Evolutionary conservation across 1,140 invertebrate genomes (phyloP).

Genomic region (Eueides isabella): DNA sequence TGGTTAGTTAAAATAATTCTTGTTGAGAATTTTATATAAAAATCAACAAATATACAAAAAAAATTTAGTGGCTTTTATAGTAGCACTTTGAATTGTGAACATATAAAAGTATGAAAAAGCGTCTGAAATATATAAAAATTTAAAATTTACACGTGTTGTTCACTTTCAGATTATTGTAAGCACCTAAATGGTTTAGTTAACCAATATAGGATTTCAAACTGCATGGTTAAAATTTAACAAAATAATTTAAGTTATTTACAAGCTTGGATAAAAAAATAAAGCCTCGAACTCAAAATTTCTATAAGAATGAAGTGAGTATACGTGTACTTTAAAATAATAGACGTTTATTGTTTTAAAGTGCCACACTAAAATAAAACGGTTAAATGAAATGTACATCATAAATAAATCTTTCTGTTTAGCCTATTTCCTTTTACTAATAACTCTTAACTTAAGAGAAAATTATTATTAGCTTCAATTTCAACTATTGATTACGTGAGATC

Average conservation of each 20-base stretch:
- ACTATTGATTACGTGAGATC: not conserved
- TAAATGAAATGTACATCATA: not conserved
- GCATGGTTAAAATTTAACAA: not conserved
- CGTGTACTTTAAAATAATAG: no score
- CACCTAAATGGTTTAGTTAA: not conserved
- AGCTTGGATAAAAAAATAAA: not conserved
- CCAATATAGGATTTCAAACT: not conserved
- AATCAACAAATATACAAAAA: not conserved
- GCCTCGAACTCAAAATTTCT: no score
- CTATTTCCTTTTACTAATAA: not conserved
- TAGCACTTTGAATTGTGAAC: constrained; percentile 2
- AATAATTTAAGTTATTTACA: not conserved
- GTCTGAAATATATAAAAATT: not conserved
- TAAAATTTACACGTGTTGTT: not conserved
- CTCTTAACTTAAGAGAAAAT: not conserved
- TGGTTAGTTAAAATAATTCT: not conserved
- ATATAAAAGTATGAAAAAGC: not conserved
- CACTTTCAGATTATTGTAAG: not conserved
- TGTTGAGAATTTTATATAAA: not conserved
- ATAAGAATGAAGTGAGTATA: not conserved
- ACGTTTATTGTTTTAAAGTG: no score
- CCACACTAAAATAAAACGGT: no score
- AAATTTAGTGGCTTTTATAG: not conserved
- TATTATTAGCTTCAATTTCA: not conserved
- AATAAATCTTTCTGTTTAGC: not conserved